phyloP scores from a whole-genome alignment of 2,113 vertebrate species.

The Egretta garzetta region DNA sequence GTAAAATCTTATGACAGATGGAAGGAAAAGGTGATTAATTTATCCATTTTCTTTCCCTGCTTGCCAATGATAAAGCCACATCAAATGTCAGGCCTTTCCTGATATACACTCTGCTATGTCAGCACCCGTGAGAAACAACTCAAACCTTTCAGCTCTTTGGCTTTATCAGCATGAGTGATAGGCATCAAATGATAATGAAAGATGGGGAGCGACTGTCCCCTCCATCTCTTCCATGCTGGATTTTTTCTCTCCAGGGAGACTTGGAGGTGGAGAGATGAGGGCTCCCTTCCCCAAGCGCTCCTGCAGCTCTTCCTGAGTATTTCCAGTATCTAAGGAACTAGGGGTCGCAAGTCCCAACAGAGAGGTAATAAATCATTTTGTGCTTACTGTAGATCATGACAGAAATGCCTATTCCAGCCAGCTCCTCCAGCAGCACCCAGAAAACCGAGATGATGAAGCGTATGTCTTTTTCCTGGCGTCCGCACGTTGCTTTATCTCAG shows the following conservation, averaged over 20 bases:
- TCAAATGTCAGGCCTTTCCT: background rate
- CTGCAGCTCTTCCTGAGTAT: background rate
- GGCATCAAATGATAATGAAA: conserved; percentile 14
- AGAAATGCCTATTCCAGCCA: background rate
- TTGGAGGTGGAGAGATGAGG: background rate
- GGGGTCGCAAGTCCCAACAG: background rate
- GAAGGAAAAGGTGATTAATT: conserved; percentile 44
- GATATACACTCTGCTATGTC: background rate
- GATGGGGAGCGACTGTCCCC: background rate
- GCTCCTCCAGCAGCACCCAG: background rate
- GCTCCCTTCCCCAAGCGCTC: background rate
- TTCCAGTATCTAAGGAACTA: background rate
- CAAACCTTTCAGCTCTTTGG: background rate
- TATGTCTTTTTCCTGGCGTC: background rate
- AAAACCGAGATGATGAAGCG: background rate
- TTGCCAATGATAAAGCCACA: conserved; percentile 19
- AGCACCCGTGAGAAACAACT: background rate
- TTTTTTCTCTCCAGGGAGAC: background rate
- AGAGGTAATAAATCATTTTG: background rate
- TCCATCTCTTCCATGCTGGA: background rate
- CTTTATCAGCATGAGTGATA: background rate
- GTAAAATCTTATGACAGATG: conserved; percentile 24
- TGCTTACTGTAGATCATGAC: background rate
- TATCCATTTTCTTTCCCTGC: conserved; percentile 3
- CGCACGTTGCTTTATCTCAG: background rate